Evolutionary conservation across 1,140 invertebrate genomes (phyloP).

Genomic region (Drosophila saltans): DNA sequence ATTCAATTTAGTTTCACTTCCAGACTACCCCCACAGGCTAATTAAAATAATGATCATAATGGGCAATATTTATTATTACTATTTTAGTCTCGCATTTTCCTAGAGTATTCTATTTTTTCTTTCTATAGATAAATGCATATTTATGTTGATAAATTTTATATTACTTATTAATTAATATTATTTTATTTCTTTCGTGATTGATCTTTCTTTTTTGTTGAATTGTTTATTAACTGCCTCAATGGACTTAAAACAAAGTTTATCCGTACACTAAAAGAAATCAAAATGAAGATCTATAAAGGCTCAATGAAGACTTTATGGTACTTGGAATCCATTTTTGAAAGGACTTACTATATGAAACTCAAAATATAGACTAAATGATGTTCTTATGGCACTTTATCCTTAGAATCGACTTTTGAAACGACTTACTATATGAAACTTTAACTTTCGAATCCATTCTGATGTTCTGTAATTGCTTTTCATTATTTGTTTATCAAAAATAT

Average conservation of each 20-base stretch:
- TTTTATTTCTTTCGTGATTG: not conserved
- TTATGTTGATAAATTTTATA: not conserved
- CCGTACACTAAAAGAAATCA: not conserved
- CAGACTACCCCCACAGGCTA: slow-evolving; percentile 30
- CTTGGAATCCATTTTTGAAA: too few species aligned
- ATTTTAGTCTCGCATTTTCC: not conserved
- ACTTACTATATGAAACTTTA: too few species aligned
- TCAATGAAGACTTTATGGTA: too few species aligned
- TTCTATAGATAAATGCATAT: not conserved
- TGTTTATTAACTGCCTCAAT: slow-evolving; percentile 43
- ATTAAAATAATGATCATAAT: slow-evolving; percentile 39
- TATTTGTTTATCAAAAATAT: too few species aligned
- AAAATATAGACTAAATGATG: too few species aligned
- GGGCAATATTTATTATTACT: not conserved
- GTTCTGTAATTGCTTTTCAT: too few species aligned
- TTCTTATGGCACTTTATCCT: too few species aligned
- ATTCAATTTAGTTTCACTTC: slow-evolving; percentile 48
- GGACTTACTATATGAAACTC: too few species aligned
- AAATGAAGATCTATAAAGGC: not conserved
- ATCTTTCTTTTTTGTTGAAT: too few species aligned
- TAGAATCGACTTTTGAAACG: too few species aligned
- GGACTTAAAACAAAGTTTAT: not conserved
- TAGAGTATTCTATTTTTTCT: not conserved
- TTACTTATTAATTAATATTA: not conserved
- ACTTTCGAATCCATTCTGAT: too few species aligned